These are phyloP conservation scores for Chymomyza amoena DNA, from an alignment of 2,888 invertebrate genomes.

Conservation along the genomic window DNA sequence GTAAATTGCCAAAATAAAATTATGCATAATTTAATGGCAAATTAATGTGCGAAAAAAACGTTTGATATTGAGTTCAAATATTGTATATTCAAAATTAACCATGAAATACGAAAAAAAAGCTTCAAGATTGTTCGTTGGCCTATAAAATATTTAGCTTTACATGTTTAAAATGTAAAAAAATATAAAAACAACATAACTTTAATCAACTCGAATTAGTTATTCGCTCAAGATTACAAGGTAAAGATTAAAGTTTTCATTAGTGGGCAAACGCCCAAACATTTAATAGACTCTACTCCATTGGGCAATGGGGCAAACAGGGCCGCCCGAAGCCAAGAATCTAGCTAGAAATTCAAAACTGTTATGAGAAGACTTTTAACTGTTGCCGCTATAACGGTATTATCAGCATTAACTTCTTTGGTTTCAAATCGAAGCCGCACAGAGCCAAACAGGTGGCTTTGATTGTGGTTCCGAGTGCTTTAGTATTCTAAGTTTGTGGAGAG, in stretches of 20 bases:
- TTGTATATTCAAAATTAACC: slow-evolving; percentile 21
- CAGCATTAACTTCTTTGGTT: slow-evolving; percentile 44
- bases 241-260: background rate
- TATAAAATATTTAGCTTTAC: background rate
- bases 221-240: background rate
- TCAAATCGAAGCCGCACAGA: slow-evolving; percentile 9
- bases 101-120: background rate
- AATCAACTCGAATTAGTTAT: background rate
- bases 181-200: background rate
- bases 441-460: background rate
- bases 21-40: slow-evolving; percentile 7
- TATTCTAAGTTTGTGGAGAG: background rate
- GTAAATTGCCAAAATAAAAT: slow-evolving; percentile 24
- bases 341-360: background rate
- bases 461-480: background rate
- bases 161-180: background rate
- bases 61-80: slow-evolving; percentile 35
- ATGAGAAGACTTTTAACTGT: slow-evolving; percentile 43
- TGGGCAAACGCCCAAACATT: background rate
- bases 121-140: background rate
- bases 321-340: background rate
- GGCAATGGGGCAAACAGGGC: background rate
- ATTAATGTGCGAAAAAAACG: slow-evolving; percentile 55
- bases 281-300: background rate
- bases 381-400: background rate